These are phyloP conservation scores for Cydia pomonella DNA, from an alignment of 1,140 invertebrate genomes.

Conservation along the genomic window DNA sequence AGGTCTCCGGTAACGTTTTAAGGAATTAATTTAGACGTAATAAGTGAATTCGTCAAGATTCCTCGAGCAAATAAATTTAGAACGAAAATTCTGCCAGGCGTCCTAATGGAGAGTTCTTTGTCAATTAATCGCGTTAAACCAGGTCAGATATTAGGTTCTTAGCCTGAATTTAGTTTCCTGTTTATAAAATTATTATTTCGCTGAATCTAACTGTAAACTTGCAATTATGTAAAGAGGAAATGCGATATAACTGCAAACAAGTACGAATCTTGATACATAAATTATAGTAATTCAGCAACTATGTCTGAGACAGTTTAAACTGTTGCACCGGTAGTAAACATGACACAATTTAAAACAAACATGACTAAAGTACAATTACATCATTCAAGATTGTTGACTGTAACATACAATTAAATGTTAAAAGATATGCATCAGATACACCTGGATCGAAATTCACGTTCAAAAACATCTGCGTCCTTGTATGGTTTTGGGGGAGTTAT, in stretches of 20 bases:
- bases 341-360: background rate
- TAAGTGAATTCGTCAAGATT: slow-evolving; percentile 53
- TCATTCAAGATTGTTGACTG: slow-evolving; percentile 1
- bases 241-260: background rate
- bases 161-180: slow-evolving; percentile 1
- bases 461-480: slow-evolving; percentile 32
- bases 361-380: background rate
- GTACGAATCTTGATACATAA: background rate
- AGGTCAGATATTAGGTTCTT: slow-evolving; percentile 2
- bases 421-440: slow-evolving; percentile 15
- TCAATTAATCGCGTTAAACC: slow-evolving; percentile 27
- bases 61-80: slow-evolving; percentile 44
- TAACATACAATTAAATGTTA: slow-evolving; percentile 4
- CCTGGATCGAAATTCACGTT: slow-evolving; percentile 21
- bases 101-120: slow-evolving; percentile 38
- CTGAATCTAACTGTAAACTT: slow-evolving; percentile 1
- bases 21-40: slow-evolving; percentile 50
- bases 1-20: slow-evolving; percentile 41
- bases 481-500: slow-evolving; percentile 43
- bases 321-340: too few species aligned
- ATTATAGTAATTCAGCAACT: slow-evolving; percentile 11
- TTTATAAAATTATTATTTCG: slow-evolving; percentile 7
- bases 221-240: background rate
- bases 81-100: slow-evolving; percentile 42
- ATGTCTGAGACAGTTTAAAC: background rate